Evolutionary conservation across 2,888 invertebrate genomes (phyloP).

Genomic region (Galeruca laticollis): DNA sequence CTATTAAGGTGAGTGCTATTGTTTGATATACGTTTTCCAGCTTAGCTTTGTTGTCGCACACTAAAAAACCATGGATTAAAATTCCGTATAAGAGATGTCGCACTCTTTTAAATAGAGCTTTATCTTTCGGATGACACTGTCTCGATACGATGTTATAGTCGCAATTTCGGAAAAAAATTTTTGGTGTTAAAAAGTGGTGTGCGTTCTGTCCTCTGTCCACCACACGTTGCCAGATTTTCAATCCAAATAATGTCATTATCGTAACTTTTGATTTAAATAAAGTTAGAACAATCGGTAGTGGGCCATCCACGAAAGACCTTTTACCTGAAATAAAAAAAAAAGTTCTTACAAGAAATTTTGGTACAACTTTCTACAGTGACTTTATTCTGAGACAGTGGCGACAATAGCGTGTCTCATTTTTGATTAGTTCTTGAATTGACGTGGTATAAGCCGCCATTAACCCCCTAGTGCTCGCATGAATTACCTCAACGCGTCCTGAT

Average conservation of each 20-base stretch:
- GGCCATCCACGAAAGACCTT: slow-evolving; percentile 66
- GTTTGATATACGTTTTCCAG: slow-evolving; percentile 70
- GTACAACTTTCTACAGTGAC: too few species aligned
- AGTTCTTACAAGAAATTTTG: not conserved
- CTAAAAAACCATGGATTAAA: slow-evolving; percentile 27
- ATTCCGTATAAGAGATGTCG: slow-evolving; percentile 67
- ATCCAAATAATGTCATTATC: slow-evolving; percentile 69
- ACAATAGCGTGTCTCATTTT: too few species aligned
- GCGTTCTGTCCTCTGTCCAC: slow-evolving; percentile 71
- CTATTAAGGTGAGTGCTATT: slow-evolving; percentile 70
- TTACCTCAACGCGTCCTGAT: too few species aligned
- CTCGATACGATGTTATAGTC: slow-evolving; percentile 66
- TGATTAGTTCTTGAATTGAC: too few species aligned
- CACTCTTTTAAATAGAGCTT: slow-evolving; percentile 68
- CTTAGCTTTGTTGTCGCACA: slow-evolving; percentile 61
- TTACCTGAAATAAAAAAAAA: not conserved
- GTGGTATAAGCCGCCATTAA: too few species aligned
- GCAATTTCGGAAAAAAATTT: slow-evolving; percentile 66
- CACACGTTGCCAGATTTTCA: slow-evolving; percentile 70
- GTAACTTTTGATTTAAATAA: slow-evolving; percentile 68
- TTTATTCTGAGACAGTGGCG: not conserved
- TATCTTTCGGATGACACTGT: slow-evolving; percentile 66
- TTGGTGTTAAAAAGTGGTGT: slow-evolving; percentile 65
- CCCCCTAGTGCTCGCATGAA: too few species aligned
- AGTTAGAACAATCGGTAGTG: slow-evolving; percentile 68